Evolutionary conservation across 2,888 invertebrate species (phyloP).

Genomic region (Amphiduros pacificus): DNA sequence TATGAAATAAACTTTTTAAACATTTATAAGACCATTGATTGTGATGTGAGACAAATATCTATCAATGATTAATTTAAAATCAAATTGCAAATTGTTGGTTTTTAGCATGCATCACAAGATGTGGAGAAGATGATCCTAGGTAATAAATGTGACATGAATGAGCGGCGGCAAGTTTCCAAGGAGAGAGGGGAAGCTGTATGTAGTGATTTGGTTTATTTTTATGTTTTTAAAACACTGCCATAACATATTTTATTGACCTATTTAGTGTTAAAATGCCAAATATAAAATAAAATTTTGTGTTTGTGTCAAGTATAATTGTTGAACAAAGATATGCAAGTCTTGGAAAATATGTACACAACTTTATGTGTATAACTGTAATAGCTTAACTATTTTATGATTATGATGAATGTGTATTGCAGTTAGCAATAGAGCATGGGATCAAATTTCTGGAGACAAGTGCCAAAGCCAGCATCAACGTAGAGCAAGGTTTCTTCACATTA

Average conservation of each 20-base stretch:
- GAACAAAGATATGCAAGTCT: too few species aligned
- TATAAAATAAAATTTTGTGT: too few species aligned
- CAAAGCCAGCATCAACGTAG: conserved; percentile 95
- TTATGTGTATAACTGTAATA: too few species aligned
- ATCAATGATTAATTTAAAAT: background rate
- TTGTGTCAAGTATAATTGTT: too few species aligned
- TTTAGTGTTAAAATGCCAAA: too few species aligned
- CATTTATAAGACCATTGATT: too few species aligned
- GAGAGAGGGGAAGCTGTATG: conserved; percentile 81
- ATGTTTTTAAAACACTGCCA: background rate
- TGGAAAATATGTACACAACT: too few species aligned
- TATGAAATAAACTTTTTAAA: too few species aligned
- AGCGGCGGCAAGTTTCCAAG: conserved; percentile 92
- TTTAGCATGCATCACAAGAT: conserved; percentile 89
- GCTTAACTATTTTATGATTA: too few species aligned
- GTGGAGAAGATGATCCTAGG: conserved; percentile 98
- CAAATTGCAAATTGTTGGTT: background rate
- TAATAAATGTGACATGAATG: conserved; percentile 97
- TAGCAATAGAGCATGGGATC: conserved; percentile 96
- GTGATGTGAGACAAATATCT: background rate
- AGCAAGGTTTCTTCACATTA: conserved; percentile 95
- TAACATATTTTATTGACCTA: background rate
- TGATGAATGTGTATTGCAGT: too few species aligned
- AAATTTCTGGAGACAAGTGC: conserved; percentile 99
- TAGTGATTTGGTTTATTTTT: background rate